Conservation (phyloP, 1,140 invertebrate species). For the Bombus waltoni region DNA sequence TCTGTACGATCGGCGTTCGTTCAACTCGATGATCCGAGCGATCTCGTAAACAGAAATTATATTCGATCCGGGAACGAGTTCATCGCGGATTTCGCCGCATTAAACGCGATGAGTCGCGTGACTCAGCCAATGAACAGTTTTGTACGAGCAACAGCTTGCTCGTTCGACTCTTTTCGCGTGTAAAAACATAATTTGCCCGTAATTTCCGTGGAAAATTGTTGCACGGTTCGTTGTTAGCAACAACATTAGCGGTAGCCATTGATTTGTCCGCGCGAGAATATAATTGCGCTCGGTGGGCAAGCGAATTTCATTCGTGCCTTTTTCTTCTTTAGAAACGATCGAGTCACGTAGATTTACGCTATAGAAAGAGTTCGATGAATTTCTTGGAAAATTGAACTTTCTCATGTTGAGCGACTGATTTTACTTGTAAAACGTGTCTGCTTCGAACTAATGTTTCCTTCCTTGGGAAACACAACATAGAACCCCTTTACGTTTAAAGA, state of each 20-base stretch:
- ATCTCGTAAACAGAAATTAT: background rate
- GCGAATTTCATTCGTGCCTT: background rate
- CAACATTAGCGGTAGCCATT: background rate
- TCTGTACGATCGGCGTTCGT: background rate
- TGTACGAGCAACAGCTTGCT: background rate
- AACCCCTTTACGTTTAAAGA: too few relatives aligned
- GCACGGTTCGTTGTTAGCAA: background rate
- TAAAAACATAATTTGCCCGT: constrained; percentile 16
- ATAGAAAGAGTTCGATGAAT: background rate
- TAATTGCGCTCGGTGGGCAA: background rate
- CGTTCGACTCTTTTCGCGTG: background rate
- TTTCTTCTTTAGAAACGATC: background rate
- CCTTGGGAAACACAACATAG: background rate
- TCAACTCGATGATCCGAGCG: background rate
- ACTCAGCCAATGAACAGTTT: constrained; percentile 15
- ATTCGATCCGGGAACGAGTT: background rate
- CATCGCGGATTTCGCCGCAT: background rate
- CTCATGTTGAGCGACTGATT: too few relatives aligned
- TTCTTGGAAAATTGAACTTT: background rate
- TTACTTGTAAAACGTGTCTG: too few relatives aligned
- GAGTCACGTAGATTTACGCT: background rate
- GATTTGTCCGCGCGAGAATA: background rate
- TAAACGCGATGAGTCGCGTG: background rate
- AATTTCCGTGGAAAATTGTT: constrained; percentile 38
- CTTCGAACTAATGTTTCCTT: too few relatives aligned